These are phyloP conservation scores for Raja brachyura DNA, from an alignment of 2,113 vertebrate genomes.

Conservation along the genomic window DNA sequence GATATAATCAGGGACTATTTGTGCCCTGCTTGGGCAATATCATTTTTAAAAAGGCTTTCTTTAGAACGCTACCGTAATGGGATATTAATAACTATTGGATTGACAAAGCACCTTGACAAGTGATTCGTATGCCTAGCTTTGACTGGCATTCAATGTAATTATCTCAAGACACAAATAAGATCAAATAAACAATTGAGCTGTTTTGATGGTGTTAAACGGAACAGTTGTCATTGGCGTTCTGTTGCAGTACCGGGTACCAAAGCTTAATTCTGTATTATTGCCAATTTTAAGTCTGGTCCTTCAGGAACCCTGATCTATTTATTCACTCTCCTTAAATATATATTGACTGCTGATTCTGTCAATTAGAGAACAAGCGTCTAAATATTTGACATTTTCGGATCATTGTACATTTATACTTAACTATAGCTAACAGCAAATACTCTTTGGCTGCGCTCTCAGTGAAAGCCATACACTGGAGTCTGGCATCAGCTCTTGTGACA, in stretches of 20 bases:
- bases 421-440: neutral
- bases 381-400: neutral
- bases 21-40: neutral
- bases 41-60: slow-evolving; percentile 28
- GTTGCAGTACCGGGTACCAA: no score
- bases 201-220: slow-evolving; percentile 24
- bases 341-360: neutral
- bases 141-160: slow-evolving; percentile 16
- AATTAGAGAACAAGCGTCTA: neutral
- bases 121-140: neutral
- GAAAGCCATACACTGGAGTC: neutral
- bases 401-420: neutral
- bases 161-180: slow-evolving; percentile 25
- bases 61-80: neutral
- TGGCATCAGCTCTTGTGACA: neutral
- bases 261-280: slow-evolving; percentile 9
- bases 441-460: neutral
- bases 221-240: neutral
- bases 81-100: slow-evolving; percentile 28
- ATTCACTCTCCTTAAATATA: neutral
- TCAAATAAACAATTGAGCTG: slow-evolving; percentile 15
- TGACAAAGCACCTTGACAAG: neutral
- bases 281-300: slow-evolving; percentile 6
- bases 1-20: slow-evolving; percentile 22
- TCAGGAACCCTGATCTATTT: neutral